Evolutionary conservation across 2,113 vertebrate species (phyloP).

Genomic region (Nothobranchius furzeri): DNA sequence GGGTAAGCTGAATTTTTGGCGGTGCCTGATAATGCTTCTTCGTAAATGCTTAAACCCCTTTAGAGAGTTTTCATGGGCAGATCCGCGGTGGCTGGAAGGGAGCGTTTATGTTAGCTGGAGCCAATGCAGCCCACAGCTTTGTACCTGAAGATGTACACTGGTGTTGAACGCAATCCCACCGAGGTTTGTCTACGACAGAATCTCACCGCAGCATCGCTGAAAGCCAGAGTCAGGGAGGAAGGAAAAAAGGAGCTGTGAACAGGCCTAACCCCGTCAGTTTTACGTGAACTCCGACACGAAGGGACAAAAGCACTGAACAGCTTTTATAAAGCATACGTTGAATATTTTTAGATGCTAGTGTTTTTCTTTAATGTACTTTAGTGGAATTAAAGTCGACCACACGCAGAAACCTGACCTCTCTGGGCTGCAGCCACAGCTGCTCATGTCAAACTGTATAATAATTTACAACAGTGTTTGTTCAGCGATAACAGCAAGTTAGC

Average conservation of each 20-base stretch:
- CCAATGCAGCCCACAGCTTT: constrained; percentile 92
- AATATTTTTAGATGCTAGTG: too few relatives aligned
- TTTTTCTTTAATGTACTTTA: too few relatives aligned
- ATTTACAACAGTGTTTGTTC: background rate
- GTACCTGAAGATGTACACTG: constrained; percentile 90
- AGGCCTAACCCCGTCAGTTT: constrained; percentile 61
- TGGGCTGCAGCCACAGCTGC: background rate
- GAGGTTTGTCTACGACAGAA: constrained; percentile 93
- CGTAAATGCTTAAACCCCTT: constrained; percentile 99
- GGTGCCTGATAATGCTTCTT: constrained; percentile 94
- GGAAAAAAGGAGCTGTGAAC: constrained; percentile 32
- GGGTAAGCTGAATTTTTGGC: constrained; percentile 97
- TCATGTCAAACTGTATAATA: background rate
- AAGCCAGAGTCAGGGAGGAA: constrained; percentile 52
- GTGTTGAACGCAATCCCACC: constrained; percentile 93
- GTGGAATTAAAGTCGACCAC: too few relatives aligned
- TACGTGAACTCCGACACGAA: constrained; percentile 20
- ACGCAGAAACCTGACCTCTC: background rate
- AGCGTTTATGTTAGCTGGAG: constrained; percentile 95
- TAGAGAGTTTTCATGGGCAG: constrained; percentile 97
- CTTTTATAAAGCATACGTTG: background rate
- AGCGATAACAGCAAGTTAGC: constrained; percentile 15
- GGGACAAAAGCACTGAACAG: constrained; percentile 15
- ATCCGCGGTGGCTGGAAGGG: constrained; percentile 89
- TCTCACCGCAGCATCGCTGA: constrained; percentile 86